These are phyloP conservation scores for Marmota flaviventris DNA, from an alignment of 2,113 vertebrate genomes.

Conservation along the genomic window DNA sequence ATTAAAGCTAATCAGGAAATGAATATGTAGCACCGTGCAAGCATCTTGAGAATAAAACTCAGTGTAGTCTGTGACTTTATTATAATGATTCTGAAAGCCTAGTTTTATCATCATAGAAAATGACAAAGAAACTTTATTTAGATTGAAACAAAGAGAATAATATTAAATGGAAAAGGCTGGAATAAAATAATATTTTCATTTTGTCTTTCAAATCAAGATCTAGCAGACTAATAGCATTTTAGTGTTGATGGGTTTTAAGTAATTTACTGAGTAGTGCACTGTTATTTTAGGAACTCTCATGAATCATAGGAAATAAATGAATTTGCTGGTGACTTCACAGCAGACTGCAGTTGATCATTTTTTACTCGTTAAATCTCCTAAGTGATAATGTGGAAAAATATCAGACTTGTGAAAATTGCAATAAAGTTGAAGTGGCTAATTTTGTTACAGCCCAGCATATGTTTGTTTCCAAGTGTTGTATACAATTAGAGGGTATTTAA, in stretches of 20 bases:
- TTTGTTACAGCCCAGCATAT: not conserved
- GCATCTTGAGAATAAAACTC: conserved; percentile 50
- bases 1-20: conserved; percentile 22
- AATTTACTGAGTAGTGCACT: not conserved
- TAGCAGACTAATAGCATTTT: conserved; percentile 18
- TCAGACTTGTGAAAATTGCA: not conserved
- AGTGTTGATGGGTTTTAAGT: not conserved
- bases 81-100: not conserved
- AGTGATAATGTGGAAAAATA: conserved; percentile 33
- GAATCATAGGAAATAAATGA: conserved; percentile 27
- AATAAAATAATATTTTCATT: conserved; percentile 38
- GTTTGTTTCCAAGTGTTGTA: conserved; percentile 23
- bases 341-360: conserved; percentile 7
- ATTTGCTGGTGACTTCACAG: not conserved
- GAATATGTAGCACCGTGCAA: not conserved
- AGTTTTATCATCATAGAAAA: conserved; percentile 27
- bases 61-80: not conserved
- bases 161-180: not conserved
- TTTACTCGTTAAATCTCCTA: conserved; percentile 41
- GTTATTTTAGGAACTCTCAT: not conserved
- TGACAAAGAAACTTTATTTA: not conserved
- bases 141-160: not conserved
- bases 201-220: not conserved
- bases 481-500: conserved; percentile 41
- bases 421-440: not conserved